These are phyloP conservation scores for Xanthorhoe designata DNA, from an alignment of 2,888 invertebrate genomes.

Conservation along the genomic window DNA sequence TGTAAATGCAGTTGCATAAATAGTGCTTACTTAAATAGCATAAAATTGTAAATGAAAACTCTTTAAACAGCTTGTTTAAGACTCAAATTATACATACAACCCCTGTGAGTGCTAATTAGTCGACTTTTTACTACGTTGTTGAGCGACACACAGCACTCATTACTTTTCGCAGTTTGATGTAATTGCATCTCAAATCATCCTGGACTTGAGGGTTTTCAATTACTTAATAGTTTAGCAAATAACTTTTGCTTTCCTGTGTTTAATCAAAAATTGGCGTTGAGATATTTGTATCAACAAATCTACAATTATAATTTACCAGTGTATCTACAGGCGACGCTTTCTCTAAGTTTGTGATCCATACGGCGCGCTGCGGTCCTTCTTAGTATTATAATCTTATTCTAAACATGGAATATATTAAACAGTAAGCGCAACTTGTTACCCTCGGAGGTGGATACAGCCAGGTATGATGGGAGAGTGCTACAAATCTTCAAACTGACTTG, in stretches of 20 bases:
- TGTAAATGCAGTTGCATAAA: conserved; percentile 45
- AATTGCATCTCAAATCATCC: conserved; percentile 44
- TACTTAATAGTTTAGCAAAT: background rate
- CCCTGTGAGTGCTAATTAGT: conserved; percentile 50
- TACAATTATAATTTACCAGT: conserved; percentile 76
- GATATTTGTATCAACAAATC: conserved; percentile 53
- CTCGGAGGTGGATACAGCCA: conserved; percentile 27
- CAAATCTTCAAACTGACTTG: conserved; percentile 27
- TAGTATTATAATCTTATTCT: conserved; percentile 84
- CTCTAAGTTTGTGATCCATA: conserved; percentile 56
- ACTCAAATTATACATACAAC: conserved; percentile 52
- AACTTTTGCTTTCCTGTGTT: background rate
- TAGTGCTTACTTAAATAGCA: conserved; percentile 51
- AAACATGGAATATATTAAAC: conserved; percentile 81
- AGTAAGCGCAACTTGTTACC: conserved; percentile 56
- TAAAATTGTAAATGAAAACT: conserved; percentile 53
- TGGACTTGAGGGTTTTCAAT: background rate
- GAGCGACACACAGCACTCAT: conserved; percentile 45
- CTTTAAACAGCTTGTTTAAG: conserved; percentile 53
- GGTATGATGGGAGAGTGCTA: conserved; percentile 19
- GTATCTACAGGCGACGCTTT: conserved; percentile 57
- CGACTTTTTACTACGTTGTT: conserved; percentile 51
- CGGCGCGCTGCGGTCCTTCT: conserved; percentile 63
- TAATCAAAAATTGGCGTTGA: conserved; percentile 21
- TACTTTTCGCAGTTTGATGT: conserved; percentile 44